Base-by-base conservation (phyloP, 2,888 invertebrate genomes). In the Phaedon cochleariae region DNA sequence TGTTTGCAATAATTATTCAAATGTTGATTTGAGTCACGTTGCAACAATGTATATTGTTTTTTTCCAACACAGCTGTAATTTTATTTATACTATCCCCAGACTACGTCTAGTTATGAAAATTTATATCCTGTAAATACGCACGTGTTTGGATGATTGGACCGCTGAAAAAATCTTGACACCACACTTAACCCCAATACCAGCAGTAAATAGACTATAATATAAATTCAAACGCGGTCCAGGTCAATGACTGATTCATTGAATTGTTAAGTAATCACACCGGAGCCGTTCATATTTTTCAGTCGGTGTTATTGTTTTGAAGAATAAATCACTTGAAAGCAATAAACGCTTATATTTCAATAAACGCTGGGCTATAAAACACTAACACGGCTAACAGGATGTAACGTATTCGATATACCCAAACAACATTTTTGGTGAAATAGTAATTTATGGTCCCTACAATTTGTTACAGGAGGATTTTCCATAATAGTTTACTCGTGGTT, bases 201-300 rank as follows among this genome's bases (percentile, higher is more conserved):
- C 26, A 45, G 29, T 45, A 57, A 55, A 55, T 41, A 17, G 57
- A 57, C 17, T 18, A 12, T 29, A 57, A 46, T 45, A 57, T 45
- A 57, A 57, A 57, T 57, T 57, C 45, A 45, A 57, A 57, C 12
- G 57, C 15, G 46, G 57, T 26, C 57, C 46, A 57, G 45, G 57
- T 57, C 57, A 57, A 26, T 26, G 57, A 57, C 57, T 57, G 22
- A 57, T 57, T 45, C 45, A 57, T 57, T 57, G 57, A 57, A 57
- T 45, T 57, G 29, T 37, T 29, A 26, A 45, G 45, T 41, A 41
- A 45, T 17, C 45, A 57, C 31, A 57, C 57, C 57, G 57, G 57
- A 57, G 48, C 22, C 26, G 45, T 45, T 21, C 41, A 57, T 18
- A 45, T 57, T 54, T 53, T 55, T 57, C 45, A 45, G 22, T 26